Percentiles rank a stretch among this genome's conserved stretches.
These are phyloP conservation scores for Manduca sexta DNA, from an alignment of 1,140 invertebrate genomes.

Conservation along the genomic window DNA sequence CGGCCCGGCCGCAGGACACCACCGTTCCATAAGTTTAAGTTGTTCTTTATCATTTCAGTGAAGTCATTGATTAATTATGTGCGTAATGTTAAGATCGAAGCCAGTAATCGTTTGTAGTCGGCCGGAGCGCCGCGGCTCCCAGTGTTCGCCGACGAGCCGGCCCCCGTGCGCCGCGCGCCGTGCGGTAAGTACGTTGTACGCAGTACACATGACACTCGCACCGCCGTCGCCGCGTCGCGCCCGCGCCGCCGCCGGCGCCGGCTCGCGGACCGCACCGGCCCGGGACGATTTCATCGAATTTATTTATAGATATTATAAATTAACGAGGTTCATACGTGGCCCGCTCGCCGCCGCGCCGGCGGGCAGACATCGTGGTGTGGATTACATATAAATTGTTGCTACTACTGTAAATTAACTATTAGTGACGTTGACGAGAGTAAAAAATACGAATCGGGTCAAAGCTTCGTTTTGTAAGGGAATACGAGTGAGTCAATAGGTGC, in stretches of 20 bases:
- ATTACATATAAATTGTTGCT: slow-evolving; percentile 65
- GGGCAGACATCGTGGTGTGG: slow-evolving; percentile 58
- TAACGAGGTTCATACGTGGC: slow-evolving; percentile 54
- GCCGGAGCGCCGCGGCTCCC: slow-evolving; percentile 26
- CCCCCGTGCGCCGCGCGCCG: slow-evolving; percentile 17
- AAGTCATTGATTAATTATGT: slow-evolving; percentile 43
- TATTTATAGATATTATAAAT: slow-evolving; percentile 69
- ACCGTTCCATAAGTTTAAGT: slow-evolving; percentile 33
- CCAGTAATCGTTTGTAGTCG: slow-evolving; percentile 43
- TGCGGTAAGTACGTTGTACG: slow-evolving; percentile 24
- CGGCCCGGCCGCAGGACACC: slow-evolving; percentile 16
- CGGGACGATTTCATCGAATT: slow-evolving; percentile 70
- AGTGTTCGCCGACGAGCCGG: slow-evolving; percentile 28
- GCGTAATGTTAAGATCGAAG: slow-evolving; percentile 45
- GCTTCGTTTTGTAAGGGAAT: slow-evolving; percentile 56
- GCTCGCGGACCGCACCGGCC: slow-evolving; percentile 8
- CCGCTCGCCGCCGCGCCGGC: slow-evolving; percentile 23
- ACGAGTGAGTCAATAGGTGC: slow-evolving; percentile 69
- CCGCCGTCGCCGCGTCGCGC: slow-evolving; percentile 11
- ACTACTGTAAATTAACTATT: slow-evolving; percentile 64
- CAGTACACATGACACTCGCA: slow-evolving; percentile 9
- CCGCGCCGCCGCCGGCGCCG: slow-evolving; percentile 12
- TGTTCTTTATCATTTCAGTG: slow-evolving; percentile 43
- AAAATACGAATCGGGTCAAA: slow-evolving; percentile 59
- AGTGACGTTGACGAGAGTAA: slow-evolving; percentile 53